Base-by-base conservation (phyloP, 1,140 invertebrate genomes). In the Rhopalosiphum maidis region DNA sequence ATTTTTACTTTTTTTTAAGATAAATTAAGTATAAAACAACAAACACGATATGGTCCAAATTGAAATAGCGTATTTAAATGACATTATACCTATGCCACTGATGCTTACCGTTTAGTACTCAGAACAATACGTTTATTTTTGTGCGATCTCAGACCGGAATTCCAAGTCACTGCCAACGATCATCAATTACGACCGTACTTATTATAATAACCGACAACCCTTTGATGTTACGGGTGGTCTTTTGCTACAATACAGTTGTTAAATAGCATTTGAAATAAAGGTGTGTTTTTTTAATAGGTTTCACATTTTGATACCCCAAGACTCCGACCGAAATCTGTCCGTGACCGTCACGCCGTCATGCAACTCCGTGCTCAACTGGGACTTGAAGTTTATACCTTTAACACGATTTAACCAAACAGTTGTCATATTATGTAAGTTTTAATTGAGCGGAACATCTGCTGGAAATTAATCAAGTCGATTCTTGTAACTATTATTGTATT, bases 271-370 rank as follows among this genome's bases (percentile, higher is more conserved):
- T 86, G 43, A 30, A 86, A 86, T 86, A 86, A 86, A 46, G 41
- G 25, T 86, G 85, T 46, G 43, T 25, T 3, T 46, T 92, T 82
- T 82, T 35, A 85, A 83, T n/a, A 93, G 91, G 25, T 85, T 86
- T 41, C 25, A 86, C 23, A 25, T 93, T 86, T 86, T 93, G 23
- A 37, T 93, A 86, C 91, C 23, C 54, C 91, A 93, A 93, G 82
- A 86, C n/a, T 55, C 82, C 2, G 82, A 55, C 35, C 77, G 48
- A 30, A 86, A 23, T 55, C 77, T 93, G 25, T 85, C 82, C 48
- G 48, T 93, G 23, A 93, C 91, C 6, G 91, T 93, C 37, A 54
- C 91, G 6, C 91, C 91, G 25, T 55, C 91, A 35, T 86, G 82
- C 48, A 85, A 83, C 11, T 30, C 82, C 8, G 54, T 37, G 35